A percentile compares a stretch with the other conserved stretches of the same genome.
phyloP scores from a whole-genome alignment of 2,888 invertebrate species.

The Athrips mouffetella region DNA sequence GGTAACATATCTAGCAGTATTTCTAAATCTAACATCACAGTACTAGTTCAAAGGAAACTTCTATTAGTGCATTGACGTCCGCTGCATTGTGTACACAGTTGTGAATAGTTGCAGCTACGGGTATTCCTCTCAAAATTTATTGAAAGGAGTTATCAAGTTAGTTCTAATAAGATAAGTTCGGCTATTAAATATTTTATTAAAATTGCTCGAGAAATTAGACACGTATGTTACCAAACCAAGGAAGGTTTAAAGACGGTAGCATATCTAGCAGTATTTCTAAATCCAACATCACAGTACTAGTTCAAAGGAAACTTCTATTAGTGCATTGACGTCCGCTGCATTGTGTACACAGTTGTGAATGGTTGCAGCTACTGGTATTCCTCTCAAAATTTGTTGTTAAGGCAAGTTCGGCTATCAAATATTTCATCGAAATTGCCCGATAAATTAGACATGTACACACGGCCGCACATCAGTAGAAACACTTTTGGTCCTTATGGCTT shows the following conservation, averaged over 20 bases:
- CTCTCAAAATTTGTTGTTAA: too few species aligned
- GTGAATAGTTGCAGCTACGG: slow-evolving; percentile 15
- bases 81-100: slow-evolving; percentile 53
- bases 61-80: slow-evolving; percentile 63
- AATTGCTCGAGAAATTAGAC: too few species aligned
- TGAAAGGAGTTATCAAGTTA: neutral
- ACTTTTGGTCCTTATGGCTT: too few species aligned
- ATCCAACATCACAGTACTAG: slow-evolving; percentile 28
- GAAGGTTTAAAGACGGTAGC: too few species aligned
- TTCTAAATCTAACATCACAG: too few species aligned
- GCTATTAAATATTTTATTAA: too few species aligned
- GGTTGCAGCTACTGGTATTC: too few species aligned
- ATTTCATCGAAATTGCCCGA: too few species aligned
- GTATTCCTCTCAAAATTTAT: neutral
- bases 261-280: slow-evolving; percentile 28
- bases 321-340: slow-evolving; percentile 59
- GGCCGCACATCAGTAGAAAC: too few species aligned
- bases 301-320: slow-evolving; percentile 71
- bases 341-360: slow-evolving; percentile 49
- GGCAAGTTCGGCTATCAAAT: too few species aligned
- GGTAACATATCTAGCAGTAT: slow-evolving; percentile 48
- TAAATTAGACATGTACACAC: too few species aligned
- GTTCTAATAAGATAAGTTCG: slow-evolving; percentile 27
- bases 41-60: slow-evolving; percentile 66
- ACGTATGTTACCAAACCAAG: too few species aligned